Base-by-base conservation (phyloP, 2,113 vertebrate genomes). In the Sprattus sprattus region DNA sequence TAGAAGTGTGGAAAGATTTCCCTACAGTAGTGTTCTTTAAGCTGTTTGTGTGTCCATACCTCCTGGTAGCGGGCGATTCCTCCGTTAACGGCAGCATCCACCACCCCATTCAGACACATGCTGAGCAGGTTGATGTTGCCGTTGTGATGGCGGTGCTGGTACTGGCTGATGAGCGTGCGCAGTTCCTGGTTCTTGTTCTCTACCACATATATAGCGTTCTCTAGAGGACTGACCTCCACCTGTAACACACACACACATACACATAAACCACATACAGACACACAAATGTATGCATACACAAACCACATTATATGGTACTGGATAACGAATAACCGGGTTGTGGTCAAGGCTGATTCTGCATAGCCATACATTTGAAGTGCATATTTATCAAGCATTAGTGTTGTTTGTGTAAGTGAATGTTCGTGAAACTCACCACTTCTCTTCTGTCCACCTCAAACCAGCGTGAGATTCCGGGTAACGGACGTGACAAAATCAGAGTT, bases 111-210 rank as follows among this genome's bases (percentile, higher is more conserved):
- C 84, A 99, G 97, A 81, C 98, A 99, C 98, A 99, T 99, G 93
- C 98, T 99, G 91, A 99, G 97, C 88, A 99, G 95, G 94, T 98
- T 99, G 92, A 99, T 95, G 94, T 99, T 99, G 49, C 97, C 95
- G 0, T 99, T 97, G 83, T 97, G 97, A 91, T 97, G 98, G 88
- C 98, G 98, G 92, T 98, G 97, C 75, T 99, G 98, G 91, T 99
- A 99, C 94, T 99, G 98, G 85, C 97, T 96, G 92, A 99, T 99
- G 90, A 99, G 94, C 0, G 97, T 97, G 52, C 98, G 96, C 54
- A 99, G 95, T 92, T 99, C 98, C 91, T 97, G 97, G 93, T 99
- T 99, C 94, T 99, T 99, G 85, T 99, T 99, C 93, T 99, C 98
- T 89, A 99, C 97, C 85, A 99, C 98, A 11, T 97, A 96, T 92